Evolutionary conservation across 1,140 invertebrate species (phyloP), one percentile per base, ranked within the genome.

Genomic region (Chrysoperla carnea): DNA sequence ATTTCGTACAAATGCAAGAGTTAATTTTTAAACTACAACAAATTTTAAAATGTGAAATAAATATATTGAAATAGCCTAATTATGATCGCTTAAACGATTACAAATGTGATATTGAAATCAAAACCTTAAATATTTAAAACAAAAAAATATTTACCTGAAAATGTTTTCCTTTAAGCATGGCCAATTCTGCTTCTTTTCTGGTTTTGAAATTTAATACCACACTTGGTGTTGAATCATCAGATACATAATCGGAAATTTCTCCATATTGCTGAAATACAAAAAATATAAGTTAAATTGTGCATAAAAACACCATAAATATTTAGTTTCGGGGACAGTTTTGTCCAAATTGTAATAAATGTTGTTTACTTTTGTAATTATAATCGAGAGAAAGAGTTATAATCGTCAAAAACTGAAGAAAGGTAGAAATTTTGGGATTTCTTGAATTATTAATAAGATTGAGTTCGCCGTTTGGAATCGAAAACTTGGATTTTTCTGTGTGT

Each of bases 141-240:
- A 43, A 42, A 36, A n/a, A 6, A 6, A 13, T 42, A n/a, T 36
- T 42, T 12, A 60, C 76, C 51, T 76, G 72, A 55, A 81, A 77
- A 48, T 67, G 70, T 48, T 69, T 66, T n/a, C 78, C 76, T 54
- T 78, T 75, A 14, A 66, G 53, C 40, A 76, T 55, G 1, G 77
- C 77, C 7, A 72, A 62, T 58, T 86, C 83, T 1, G 82, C 82
- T 47, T 80, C 75, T 55, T 78, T 80, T 48, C 82, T 66, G 8
- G 74, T 70, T 48, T 78, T 75, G 53, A 73, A 87, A 52, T 76
- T 76, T 33, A 86, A 59, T 28, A 80, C 72, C 40, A 81, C 65
- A 37, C 76, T 74, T 14, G 77, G 76, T 38, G 70, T 72, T 11
- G 68, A 68, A 27, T 75, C 69, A 55, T 81, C 78, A 39, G 69